Conservation (phyloP, 2,888 invertebrate genomes). For the Scaptodrosophila latifasciaeformis region DNA sequence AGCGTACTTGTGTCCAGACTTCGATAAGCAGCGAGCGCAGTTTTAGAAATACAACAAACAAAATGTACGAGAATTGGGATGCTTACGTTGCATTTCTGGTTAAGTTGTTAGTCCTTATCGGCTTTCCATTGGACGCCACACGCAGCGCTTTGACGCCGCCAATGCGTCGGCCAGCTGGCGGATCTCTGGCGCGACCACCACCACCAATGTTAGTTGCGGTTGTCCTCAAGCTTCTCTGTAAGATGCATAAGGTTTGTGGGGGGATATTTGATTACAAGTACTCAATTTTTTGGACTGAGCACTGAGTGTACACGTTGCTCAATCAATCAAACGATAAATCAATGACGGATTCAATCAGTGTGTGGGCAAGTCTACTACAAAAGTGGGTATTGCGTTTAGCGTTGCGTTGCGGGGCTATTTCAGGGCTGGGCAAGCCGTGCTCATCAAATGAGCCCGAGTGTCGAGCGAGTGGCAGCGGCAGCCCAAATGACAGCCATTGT, state of each 20-base stretch:
- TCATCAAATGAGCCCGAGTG: too few relatives aligned
- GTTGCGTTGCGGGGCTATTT: constrained; percentile 14
- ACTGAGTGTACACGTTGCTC: neutral
- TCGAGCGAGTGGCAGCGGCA: too few relatives aligned
- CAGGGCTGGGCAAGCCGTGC: constrained; percentile 10
- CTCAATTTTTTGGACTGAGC: constrained; percentile 2
- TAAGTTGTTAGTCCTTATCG: constrained; percentile 71
- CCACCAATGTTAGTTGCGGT: constrained; percentile 35
- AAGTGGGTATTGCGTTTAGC: constrained; percentile 13
- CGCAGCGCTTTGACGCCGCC: constrained; percentile 70
- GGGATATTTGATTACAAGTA: constrained; percentile 44
- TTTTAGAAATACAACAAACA: constrained; percentile 28
- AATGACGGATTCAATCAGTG: constrained; percentile 16
- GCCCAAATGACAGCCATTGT: too few relatives aligned
- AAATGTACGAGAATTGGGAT: constrained; percentile 35
- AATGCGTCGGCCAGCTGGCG: constrained; percentile 45
- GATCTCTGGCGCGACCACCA: constrained; percentile 8
- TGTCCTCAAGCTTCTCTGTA: constrained; percentile 75
- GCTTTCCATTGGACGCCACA: constrained; percentile 70
- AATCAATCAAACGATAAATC: neutral
- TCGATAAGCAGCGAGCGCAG: constrained; percentile 6
- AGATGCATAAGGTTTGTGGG: constrained; percentile 70
- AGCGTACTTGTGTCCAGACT: too few relatives aligned
- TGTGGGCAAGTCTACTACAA: constrained; percentile 38
- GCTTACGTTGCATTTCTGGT: constrained; percentile 75